Conservation (phyloP, 2,113 vertebrate species). For the Nannospalax galili region DNA sequence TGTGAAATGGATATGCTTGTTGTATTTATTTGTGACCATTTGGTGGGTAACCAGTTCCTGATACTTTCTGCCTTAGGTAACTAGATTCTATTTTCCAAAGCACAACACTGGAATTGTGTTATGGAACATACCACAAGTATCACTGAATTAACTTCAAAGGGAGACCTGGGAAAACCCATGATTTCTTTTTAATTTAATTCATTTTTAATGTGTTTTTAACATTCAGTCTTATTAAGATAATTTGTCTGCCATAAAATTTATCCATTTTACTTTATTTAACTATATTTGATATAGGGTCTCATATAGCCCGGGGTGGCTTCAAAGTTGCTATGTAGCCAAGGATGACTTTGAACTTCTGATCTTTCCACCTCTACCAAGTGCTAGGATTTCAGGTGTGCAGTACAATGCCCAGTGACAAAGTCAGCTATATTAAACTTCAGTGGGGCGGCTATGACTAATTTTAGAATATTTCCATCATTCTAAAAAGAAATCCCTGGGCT, state of each 20-base stretch:
- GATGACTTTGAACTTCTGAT: neutral
- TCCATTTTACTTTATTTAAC: neutral
- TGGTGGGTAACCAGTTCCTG: neutral
- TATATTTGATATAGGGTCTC: neutral
- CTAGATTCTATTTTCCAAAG: neutral
- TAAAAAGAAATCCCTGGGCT: neutral
- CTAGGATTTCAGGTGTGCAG: neutral
- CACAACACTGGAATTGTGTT: neutral
- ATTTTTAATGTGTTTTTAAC: slow-evolving; percentile 22
- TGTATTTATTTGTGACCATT: neutral
- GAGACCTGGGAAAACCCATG: slow-evolving; percentile 17
- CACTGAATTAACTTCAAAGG: slow-evolving; percentile 4
- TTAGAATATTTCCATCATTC: neutral
- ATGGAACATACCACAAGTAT: neutral
- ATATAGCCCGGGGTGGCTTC: neutral
- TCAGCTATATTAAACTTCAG: neutral
- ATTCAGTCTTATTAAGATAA: slow-evolving; percentile 33
- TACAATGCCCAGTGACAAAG: neutral
- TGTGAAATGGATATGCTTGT: neutral
- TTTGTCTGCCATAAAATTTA: slow-evolving; percentile 20
- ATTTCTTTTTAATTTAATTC: slow-evolving; percentile 45
- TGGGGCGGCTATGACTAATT: neutral
- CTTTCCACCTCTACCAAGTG: no score
- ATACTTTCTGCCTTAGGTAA: neutral
- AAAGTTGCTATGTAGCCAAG: neutral